Percentiles rank a stretch among this genome's conserved stretches.
phyloP scores from a whole-genome alignment of 2,888 invertebrate genomes.

The Spisula subtruncata region DNA sequence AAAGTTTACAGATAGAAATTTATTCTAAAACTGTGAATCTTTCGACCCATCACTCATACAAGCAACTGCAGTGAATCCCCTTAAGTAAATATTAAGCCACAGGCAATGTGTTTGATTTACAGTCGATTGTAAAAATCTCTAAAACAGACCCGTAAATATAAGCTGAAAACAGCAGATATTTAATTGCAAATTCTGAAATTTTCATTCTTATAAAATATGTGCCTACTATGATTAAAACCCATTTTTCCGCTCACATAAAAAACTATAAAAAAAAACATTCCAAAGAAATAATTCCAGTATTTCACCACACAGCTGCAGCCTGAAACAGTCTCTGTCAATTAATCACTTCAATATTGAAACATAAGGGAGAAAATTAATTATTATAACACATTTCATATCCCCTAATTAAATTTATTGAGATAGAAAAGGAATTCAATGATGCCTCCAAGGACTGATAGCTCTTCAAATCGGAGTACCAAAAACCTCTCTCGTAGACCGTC shows the following conservation, averaged over 20 bases:
- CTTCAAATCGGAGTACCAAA: conserved; percentile 16
- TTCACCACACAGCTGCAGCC: conserved; percentile 32
- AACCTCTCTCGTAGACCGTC: not conserved
- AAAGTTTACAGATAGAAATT: too few species aligned
- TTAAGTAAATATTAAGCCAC: too few species aligned
- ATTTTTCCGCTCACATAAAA: not conserved
- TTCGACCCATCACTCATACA: too few species aligned
- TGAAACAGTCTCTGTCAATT: conserved; percentile 47
- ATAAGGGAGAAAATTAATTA: conserved; percentile 68
- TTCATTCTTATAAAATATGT: not conserved
- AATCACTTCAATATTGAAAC: conserved; percentile 67
- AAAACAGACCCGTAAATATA: conserved; percentile 19
- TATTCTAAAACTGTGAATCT: too few species aligned
- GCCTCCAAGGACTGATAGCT: conserved; percentile 40
- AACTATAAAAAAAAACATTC: conserved; percentile 28
- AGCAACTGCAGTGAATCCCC: too few species aligned
- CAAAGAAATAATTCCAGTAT: conserved; percentile 18
- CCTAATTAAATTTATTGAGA: conserved; percentile 59
- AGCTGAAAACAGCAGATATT: not conserved
- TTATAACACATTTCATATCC: conserved; percentile 60
- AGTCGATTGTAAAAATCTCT: not conserved
- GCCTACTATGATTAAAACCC: not conserved
- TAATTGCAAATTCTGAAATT: conserved; percentile 16
- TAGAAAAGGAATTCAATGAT: conserved; percentile 42
- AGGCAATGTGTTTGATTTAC: too few species aligned